Evolutionary conservation across 2,113 vertebrate species (phyloP).

Genomic region (Peucedramus taeniatus): DNA sequence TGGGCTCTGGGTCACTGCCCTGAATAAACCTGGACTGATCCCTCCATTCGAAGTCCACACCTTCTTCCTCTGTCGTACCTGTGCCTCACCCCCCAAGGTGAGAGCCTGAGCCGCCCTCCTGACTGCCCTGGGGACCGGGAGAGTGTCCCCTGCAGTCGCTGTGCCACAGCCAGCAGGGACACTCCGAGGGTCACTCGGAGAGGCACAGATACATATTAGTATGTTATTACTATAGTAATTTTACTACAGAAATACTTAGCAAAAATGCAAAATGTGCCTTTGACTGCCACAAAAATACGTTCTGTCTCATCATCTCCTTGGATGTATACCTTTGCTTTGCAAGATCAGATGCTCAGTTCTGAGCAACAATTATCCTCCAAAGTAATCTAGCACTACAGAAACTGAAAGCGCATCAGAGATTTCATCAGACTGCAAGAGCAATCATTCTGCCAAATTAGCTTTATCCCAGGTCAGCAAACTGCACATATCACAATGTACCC

Average conservation of each 20-base stretch:
- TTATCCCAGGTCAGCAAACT: slow-evolving; percentile 8
- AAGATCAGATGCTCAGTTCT: neutral
- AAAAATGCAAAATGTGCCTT: neutral
- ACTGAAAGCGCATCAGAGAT: neutral
- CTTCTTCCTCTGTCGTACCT: too few relatives aligned
- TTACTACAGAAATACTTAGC: neutral
- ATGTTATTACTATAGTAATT: neutral
- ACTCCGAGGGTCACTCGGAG: too few relatives aligned
- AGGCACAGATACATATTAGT: too few relatives aligned
- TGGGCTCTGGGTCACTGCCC: too few relatives aligned
- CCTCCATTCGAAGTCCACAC: too few relatives aligned
- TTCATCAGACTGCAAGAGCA: neutral
- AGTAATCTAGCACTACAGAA: neutral
- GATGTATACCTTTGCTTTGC: neutral
- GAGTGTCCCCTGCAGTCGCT: too few relatives aligned
- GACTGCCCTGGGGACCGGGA: too few relatives aligned
- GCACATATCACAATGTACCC: neutral
- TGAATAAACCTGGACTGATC: too few relatives aligned
- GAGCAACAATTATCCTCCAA: neutral
- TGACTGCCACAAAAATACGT: neutral
- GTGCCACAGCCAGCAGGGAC: too few relatives aligned
- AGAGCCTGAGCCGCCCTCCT: too few relatives aligned
- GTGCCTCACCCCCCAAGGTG: too few relatives aligned
- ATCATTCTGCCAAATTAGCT: neutral
- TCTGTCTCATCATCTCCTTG: neutral